A percentile compares a stretch with the other conserved stretches of the same genome.
These are phyloP conservation scores for Propithecus deckenii DNA, from an alignment of 2,797 vertebrate species.

Conservation along the genomic window DNA sequence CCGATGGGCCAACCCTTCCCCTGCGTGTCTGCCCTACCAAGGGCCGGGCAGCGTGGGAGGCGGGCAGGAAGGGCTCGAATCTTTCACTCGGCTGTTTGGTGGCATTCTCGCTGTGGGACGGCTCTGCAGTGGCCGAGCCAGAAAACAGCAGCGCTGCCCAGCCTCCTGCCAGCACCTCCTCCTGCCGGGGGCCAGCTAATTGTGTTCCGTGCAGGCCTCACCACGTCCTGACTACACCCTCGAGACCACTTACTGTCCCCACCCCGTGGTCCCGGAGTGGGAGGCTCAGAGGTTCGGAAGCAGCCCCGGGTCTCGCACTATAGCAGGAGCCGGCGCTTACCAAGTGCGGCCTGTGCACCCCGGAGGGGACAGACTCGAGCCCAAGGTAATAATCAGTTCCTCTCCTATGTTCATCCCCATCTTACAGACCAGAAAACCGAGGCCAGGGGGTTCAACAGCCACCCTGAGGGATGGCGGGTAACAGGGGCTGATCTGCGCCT, in stretches of 20 bases:
- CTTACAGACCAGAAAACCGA: not conserved
- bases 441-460: not conserved
- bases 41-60: not conserved
- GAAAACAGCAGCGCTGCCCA: rapidly evolving
- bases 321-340: not conserved
- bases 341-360: not conserved
- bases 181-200: not conserved
- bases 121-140: rapidly evolving
- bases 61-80: not conserved
- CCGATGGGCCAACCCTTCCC: not conserved
- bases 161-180: not conserved
- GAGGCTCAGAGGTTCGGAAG: not conserved
- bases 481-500: not conserved
- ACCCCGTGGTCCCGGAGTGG: rapidly evolving
- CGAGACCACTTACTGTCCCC: rapidly evolving
- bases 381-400: not conserved
- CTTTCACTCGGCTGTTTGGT: rapidly evolving
- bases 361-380: no score
- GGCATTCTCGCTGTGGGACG: rapidly evolving
- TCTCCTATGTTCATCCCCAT: not conserved
- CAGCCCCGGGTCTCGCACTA: rapidly evolving
- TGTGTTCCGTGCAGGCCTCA: rapidly evolving
- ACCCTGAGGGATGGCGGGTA: rapidly evolving
- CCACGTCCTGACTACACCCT: not conserved
- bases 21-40: rapidly evolving